Conservation (phyloP, 1,140 invertebrate genomes). For the Neodiprion lecontei region DNA sequence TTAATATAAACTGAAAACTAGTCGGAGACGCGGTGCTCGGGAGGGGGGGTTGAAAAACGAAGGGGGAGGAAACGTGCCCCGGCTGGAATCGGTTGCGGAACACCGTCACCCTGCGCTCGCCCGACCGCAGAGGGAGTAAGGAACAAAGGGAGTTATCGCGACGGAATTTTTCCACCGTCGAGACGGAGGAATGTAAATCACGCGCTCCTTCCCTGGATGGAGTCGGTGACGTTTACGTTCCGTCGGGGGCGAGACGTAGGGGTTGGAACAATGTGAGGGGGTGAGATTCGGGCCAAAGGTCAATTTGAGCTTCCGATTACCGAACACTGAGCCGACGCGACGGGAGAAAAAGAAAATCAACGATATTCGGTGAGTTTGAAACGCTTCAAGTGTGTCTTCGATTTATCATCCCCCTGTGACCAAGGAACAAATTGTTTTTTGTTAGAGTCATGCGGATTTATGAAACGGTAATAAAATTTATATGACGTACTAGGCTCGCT, state of each 20-base stretch:
- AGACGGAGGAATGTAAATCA: slow-evolving; percentile 61
- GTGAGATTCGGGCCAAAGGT: too few species aligned
- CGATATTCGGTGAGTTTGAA: too few species aligned
- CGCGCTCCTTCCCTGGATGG: slow-evolving; percentile 30
- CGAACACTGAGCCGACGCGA: too few species aligned
- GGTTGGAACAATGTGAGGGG: slow-evolving; percentile 17
- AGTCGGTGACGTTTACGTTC: slow-evolving; percentile 19
- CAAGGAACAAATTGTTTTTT: slow-evolving; percentile 34
- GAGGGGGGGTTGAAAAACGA: slow-evolving; percentile 17
- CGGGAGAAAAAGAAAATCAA: too few species aligned
- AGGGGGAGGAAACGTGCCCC: slow-evolving; percentile 6
- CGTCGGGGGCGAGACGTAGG: slow-evolving; percentile 18
- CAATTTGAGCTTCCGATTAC: too few species aligned
- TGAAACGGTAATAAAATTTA: slow-evolving; percentile 43
- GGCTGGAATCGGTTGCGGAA: neutral
- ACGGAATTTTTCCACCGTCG: slow-evolving; percentile 61
- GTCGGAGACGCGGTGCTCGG: slow-evolving; percentile 29
- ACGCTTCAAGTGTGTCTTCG: too few species aligned
- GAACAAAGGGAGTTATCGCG: slow-evolving; percentile 62
- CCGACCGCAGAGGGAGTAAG: slow-evolving; percentile 42
- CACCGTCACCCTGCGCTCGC: neutral
- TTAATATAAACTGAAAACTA: slow-evolving; percentile 56
- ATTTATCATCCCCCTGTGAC: too few species aligned
- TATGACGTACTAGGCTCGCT: neutral
- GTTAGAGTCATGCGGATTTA: slow-evolving; percentile 42